Evolutionary conservation across 1,140 invertebrate genomes (phyloP), one percentile per base, ranked within the genome.

Genomic region (Rhizoglyphus robini): DNA sequence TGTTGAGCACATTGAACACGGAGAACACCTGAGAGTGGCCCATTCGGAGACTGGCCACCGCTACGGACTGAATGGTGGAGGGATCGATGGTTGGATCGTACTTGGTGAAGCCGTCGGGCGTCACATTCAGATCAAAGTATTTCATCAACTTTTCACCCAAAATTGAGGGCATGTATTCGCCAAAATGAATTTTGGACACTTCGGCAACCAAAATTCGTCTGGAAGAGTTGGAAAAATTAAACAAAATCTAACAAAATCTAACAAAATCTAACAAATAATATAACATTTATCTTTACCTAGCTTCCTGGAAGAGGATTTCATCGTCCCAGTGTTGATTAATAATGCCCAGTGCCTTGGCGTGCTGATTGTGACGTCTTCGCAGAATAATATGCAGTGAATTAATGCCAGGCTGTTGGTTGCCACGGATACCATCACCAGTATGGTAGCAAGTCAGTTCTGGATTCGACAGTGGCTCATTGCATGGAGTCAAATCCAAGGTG

Each of bases 21-120:
- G 25, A 62, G n/a, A 49, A 69, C 25, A 97, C 80, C 25, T 97
- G 75, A 0, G 90, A 92, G 75, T 97, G 94, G 0, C 95, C 95
- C 74, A 97, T 95, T 65, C 90, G 81, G 76, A 86, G 93, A 1
- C 89, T 84, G 32, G 83, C 83, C 3, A 83, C 76, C 2, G 82
- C 79, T 71, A 85, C 84, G 61, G 79, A 81, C 72, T 84, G 84
- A 2, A 77, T 81, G 18, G 83, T 78, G 23, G 77, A 80, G 8
- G 81, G 76, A 72, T 84, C 80, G 27, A 83, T 73, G 31, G 76
- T 71, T 4, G 73, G 71, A 69, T 84, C 78, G 70, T 85, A 86
- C 54, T 70, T 67, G 58, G 65, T 70, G 47, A 67, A 72, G 25
- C 68, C 71, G 15, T 48, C 20, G 0, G 32, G 23, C 5, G 41